Evolutionary conservation across 2,888 invertebrate species (phyloP).

Genomic region (Ophonus ardosiacus): DNA sequence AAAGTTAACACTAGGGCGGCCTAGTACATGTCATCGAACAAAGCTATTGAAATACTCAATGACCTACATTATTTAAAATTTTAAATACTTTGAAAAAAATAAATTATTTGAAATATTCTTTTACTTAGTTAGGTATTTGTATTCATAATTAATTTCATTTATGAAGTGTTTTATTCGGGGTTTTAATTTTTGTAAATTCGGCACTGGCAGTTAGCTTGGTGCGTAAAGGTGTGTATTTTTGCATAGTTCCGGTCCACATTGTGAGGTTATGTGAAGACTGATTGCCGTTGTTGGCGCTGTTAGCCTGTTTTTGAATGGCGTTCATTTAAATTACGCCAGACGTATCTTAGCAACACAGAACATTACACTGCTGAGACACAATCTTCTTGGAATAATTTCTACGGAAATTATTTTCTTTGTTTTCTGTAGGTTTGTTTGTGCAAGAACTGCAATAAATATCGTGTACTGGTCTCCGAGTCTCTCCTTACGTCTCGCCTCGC

Average conservation of each 20-base stretch:
- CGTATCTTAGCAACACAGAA: conserved; percentile 61
- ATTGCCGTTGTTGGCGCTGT: conserved; percentile 43
- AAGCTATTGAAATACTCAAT: no score
- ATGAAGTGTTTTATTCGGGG: no score
- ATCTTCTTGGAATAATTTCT: conserved; percentile 57
- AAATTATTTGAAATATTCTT: no score
- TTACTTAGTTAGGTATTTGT: no score
- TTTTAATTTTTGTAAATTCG: no score
- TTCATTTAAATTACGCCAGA: conserved; percentile 58
- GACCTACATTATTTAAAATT: no score
- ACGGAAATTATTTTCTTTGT: conserved; percentile 62
- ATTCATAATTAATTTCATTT: no score
- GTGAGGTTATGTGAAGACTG: conserved; percentile 49
- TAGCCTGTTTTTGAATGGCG: conserved; percentile 53
- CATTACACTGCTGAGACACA: conserved; percentile 58
- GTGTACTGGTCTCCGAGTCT: conserved; percentile 36
- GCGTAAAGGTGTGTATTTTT: conserved; percentile 34
- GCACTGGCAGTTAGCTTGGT: background rate
- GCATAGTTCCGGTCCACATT: conserved; percentile 13
- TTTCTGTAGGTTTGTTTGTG: conserved; percentile 51
- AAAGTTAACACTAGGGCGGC: no score
- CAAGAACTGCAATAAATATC: conserved; percentile 58
- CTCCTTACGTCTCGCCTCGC: background rate
- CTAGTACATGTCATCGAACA: no score
- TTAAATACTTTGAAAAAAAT: no score